Evolutionary conservation across 2,888 invertebrate species (phyloP), one percentile per base, ranked within the genome.

Genomic region (Philhelius pedissequus): DNA sequence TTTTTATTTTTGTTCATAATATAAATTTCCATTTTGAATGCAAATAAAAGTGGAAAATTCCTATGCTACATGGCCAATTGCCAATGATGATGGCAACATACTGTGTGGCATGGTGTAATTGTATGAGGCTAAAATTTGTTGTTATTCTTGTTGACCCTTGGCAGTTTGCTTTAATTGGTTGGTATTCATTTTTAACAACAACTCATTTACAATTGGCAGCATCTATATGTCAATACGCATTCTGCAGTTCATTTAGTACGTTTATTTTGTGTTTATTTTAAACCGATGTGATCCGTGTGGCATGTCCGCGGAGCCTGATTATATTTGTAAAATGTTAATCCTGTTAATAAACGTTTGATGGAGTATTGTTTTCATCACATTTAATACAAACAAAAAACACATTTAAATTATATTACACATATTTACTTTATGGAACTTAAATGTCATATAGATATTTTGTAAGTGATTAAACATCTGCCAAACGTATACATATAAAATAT

Each of bases 91-190:
- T 27, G 18, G 20, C 20, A 30, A 20, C 43, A 64, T 45, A 45
- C 18, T 30, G 13, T 40, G 15, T 56, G 70, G 70, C 43, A 60
- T 60, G 40, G 70, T 71, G 54, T 62, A 71, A 62, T 80, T 75
- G 79, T 75, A 58, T 68, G 75, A 68, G 54, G 80, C 73, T 43
- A 58, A 79, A 70, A 52, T 79, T 84, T 76, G 84, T 62, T 84
- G 76, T 84, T 76, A 76, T 71, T 62, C n/a, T 35, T 80, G 54
- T 84, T 84, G 84, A 84, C 80, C 80, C 68, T 66, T 76, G 66
- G 66, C 66, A 76, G 80, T 38, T 27, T 45, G 66, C 40, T 80
- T 80, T 80, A 84, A 84, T 84, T 84, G 80, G 75, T 68, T 71
- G 70, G 66, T 52, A 58, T 43, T 30, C 64, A 45, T 45, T 66